phyloP scores from a whole-genome alignment of 2,888 invertebrate genomes.

The Portevinia maculata region DNA sequence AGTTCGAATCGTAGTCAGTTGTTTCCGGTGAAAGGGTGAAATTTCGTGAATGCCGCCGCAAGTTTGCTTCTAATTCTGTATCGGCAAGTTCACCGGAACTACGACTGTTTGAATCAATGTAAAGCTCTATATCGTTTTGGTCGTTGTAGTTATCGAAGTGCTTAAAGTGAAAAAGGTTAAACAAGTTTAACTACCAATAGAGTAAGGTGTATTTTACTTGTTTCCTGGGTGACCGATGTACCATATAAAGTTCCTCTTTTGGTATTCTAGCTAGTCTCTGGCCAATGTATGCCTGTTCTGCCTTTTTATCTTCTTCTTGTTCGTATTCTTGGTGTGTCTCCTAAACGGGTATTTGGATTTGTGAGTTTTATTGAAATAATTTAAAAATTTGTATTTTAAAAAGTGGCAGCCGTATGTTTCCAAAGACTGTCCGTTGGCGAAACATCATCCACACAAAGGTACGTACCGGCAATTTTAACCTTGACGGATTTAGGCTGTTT shows the following conservation, averaged over 20 bases:
- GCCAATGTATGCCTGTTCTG: conserved; percentile 82
- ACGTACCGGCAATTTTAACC: too few species aligned
- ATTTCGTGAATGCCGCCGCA: conserved; percentile 87
- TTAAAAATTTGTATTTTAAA: too few species aligned
- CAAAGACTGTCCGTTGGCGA: too few species aligned
- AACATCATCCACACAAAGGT: too few species aligned
- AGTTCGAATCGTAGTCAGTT: conserved; percentile 95
- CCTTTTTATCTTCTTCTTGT: conserved; percentile 78
- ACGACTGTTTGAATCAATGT: conserved; percentile 82
- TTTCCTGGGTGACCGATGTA: conserved; percentile 80
- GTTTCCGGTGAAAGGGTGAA: conserved; percentile 96
- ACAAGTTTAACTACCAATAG: conserved; percentile 27
- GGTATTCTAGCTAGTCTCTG: conserved; percentile 82
- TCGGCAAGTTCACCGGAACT: conserved; percentile 82
- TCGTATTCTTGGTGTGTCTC: conserved; percentile 78
- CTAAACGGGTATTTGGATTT: conserved; percentile 58
- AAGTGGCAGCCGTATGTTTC: too few species aligned
- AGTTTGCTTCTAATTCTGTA: conserved; percentile 80
- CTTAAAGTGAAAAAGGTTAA: conserved; percentile 44
- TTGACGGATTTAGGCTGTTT: too few species aligned
- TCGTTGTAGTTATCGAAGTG: conserved; percentile 79
- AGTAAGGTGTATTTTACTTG: conserved; percentile 76
- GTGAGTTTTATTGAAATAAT: too few species aligned
- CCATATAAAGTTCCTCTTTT: conserved; percentile 81
- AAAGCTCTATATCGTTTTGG: conserved; percentile 82